A percentile compares a stretch with the other conserved stretches of the same genome.
phyloP scores from a whole-genome alignment of 2,888 invertebrate species.

The Apotomis capreana region DNA sequence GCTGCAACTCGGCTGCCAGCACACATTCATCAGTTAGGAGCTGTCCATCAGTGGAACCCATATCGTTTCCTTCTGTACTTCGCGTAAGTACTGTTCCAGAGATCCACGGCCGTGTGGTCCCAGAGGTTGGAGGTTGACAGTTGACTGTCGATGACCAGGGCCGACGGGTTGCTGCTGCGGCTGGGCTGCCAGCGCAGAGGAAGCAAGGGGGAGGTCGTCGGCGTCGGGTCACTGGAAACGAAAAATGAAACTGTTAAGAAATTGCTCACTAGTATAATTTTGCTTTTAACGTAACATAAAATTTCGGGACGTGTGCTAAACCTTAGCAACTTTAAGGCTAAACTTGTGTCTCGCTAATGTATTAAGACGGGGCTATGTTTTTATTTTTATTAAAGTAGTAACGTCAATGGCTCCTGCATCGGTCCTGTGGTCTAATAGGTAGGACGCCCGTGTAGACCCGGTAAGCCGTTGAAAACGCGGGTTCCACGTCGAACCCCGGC shows the following conservation, averaged over 20 bases:
- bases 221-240: constrained; percentile 73
- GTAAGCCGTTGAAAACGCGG: no score
- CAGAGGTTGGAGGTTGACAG: constrained; percentile 67
- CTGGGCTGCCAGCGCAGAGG: constrained; percentile 72
- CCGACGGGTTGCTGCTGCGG: constrained; percentile 63
- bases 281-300: no score
- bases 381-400: no score
- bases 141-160: constrained; percentile 65
- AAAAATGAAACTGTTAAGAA: neutral
- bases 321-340: no score
- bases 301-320: no score
- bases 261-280: no score
- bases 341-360: no score
- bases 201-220: constrained; percentile 56
- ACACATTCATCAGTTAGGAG: neutral
- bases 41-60: constrained; percentile 45
- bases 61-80: constrained; percentile 62
- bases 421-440: no score
- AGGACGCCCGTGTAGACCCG: no score
- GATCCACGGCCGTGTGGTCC: constrained; percentile 59
- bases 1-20: constrained; percentile 68
- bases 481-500: no score
- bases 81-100: constrained; percentile 74
- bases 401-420: no score
- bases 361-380: no score